phyloP scores from a whole-genome alignment of 2,113 vertebrate genomes.

The Cynoglossus semilaevis region DNA sequence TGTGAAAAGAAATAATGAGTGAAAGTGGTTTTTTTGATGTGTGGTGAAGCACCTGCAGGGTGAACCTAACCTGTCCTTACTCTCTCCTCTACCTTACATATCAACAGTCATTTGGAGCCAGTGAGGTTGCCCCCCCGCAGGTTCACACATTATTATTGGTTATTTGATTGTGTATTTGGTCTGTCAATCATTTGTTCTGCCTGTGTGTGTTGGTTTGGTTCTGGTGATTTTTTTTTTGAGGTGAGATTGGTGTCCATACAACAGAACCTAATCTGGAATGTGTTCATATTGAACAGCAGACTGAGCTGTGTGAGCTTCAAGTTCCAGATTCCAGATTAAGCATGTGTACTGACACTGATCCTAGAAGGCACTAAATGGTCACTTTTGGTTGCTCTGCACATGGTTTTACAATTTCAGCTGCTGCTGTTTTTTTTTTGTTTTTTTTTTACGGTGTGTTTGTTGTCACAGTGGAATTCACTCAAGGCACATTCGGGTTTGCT shows the following conservation, averaged over 20 bases:
- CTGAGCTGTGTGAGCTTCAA: not conserved
- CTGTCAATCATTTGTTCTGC: conserved; percentile 36
- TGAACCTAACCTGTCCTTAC: conserved; percentile 46
- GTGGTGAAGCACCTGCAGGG: not conserved
- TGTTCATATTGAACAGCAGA: not conserved
- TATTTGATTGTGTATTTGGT: conserved; percentile 39
- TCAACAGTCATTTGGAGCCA: conserved; percentile 54
- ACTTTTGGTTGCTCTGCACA: conserved; percentile 31
- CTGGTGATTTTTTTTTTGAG: not conserved
- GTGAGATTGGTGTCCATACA: conserved; percentile 27
- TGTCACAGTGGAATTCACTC: conserved; percentile 1
- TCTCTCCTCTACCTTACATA: conserved; percentile 32
- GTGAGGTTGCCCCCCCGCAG: conserved; percentile 46
- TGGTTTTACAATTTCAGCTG: conserved; percentile 38
- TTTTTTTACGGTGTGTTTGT: conserved; percentile 4
- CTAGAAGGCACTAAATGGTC: conserved; percentile 22
- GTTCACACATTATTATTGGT: conserved; percentile 48
- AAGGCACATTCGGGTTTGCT: conserved; percentile 17
- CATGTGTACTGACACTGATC: conserved; percentile 31
- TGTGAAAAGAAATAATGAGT: not conserved
- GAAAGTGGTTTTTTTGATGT: conserved; percentile 3
- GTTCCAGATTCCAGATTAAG: conserved; percentile 39
- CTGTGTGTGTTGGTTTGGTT: conserved; percentile 26
- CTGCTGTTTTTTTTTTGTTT: conserved; percentile 31
- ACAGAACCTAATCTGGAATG: conserved; percentile 26